Conservation (phyloP, 2,888 invertebrate species). For the Pimpla rufipes region DNA sequence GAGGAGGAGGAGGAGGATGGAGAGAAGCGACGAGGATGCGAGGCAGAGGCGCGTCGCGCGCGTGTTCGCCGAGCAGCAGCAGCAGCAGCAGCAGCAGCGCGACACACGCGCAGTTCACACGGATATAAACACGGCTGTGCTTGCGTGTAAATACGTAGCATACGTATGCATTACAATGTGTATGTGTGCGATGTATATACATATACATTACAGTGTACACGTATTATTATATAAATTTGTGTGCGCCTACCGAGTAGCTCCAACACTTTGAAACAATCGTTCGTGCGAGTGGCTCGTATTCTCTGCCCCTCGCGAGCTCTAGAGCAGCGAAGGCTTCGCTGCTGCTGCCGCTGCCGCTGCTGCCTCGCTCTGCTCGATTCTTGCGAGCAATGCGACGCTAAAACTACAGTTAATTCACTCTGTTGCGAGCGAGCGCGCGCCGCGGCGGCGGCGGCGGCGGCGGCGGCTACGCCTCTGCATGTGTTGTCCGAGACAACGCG, state of each 20-base stretch:
- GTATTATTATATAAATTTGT: background rate
- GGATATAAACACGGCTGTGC: constrained; percentile 15
- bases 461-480: constrained; percentile 68
- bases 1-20: constrained; percentile 19
- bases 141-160: no score
- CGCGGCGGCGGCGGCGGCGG: no score
- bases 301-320: constrained; percentile 54
- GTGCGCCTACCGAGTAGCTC: constrained; percentile 29
- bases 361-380: constrained; percentile 42
- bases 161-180: no score
- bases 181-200: constrained; percentile 10
- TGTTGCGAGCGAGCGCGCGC: constrained; percentile 61
- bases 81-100: constrained; percentile 8
- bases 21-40: constrained; percentile 57
- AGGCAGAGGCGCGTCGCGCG: constrained; percentile 38
- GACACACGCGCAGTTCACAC: constrained; percentile 31
- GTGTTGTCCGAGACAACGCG: constrained; percentile 47
- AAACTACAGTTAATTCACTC: constrained; percentile 77
- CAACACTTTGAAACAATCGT: constrained; percentile 62
- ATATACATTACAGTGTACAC: constrained; percentile 1
- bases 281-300: constrained; percentile 39
- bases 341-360: constrained; percentile 46
- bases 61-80: constrained; percentile 43
- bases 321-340: constrained; percentile 1
- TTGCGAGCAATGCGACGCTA: constrained; percentile 68